Evolutionary conservation across 2,888 invertebrate genomes (phyloP).

Genomic region (Agonopterix subpropinquella): DNA sequence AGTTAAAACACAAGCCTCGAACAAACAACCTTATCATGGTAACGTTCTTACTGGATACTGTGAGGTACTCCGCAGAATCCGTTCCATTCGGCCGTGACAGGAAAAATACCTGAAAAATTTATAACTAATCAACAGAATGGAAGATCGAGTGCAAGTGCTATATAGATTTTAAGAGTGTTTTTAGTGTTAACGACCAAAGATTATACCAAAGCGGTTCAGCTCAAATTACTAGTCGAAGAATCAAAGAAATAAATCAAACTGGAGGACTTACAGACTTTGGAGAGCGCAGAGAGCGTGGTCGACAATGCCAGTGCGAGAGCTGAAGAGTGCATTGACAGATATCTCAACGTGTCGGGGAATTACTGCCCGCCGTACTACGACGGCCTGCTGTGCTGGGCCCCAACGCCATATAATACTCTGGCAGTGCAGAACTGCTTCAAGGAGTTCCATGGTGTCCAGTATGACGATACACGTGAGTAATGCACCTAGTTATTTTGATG

Average conservation of each 20-base stretch:
- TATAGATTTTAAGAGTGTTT: conserved; percentile 11
- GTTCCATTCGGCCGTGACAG: conserved; percentile 33
- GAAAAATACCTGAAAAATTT: conserved; percentile 40
- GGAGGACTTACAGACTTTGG: conserved; percentile 66
- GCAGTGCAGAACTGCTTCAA: conserved; percentile 86
- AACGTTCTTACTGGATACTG: conserved; percentile 54
- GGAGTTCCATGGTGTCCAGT: conserved; percentile 84
- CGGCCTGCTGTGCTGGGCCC: conserved; percentile 89
- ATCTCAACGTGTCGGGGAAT: conserved; percentile 35
- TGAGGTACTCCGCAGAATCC: conserved; percentile 52
- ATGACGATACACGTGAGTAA: conserved; percentile 89
- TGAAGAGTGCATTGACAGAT: conserved; percentile 51
- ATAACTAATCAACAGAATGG: conserved; percentile 25
- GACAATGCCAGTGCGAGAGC: conserved; percentile 51
- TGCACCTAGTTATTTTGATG: not conserved
- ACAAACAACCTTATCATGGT: conserved; percentile 71
- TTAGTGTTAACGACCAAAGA: conserved; percentile 34
- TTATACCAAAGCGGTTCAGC: conserved; percentile 26
- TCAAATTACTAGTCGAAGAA: conserved; percentile 31
- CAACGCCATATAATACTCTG: conserved; percentile 80
- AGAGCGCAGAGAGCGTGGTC: conserved; percentile 45
- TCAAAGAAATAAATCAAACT: conserved; percentile 47
- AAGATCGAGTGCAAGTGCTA: conserved; percentile 28
- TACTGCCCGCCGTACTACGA: conserved; percentile 84
- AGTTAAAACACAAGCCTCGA: conserved; percentile 69